Percentiles rank a stretch among this genome's conserved stretches.
Evolutionary conservation across 92 coral and sea anemone species (phyloP).

Genomic region (Zoanthus solanderi): DNA sequence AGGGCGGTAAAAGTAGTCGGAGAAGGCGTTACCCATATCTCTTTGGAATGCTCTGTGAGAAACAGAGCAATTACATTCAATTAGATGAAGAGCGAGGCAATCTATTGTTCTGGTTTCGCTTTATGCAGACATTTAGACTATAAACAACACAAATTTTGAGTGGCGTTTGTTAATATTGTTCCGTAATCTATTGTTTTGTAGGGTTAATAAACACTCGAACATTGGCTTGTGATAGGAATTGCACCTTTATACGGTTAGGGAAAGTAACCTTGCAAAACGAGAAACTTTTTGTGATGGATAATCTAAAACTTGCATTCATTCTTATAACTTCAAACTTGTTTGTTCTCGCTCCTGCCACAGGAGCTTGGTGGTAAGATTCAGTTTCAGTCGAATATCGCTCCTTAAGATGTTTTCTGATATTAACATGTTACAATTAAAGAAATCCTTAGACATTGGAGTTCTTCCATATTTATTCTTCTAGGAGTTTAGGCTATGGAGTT

Average conservation of each 20-base stretch:
- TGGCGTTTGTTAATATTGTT: conserved; percentile 72
- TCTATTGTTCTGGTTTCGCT: conserved; percentile 62
- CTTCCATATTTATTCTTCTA: not conserved
- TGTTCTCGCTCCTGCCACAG: conserved; percentile 51
- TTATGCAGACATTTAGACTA: conserved; percentile 87
- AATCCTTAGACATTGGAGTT: not conserved
- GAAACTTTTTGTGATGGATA: not conserved
- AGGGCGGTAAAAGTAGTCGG: conserved; percentile 21
- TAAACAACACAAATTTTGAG: conserved; percentile 74
- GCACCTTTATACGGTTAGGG: conserved; percentile 44
- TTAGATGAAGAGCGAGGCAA: conserved; percentile 66
- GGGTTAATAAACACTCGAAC: conserved; percentile 72
- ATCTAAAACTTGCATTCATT: conserved; percentile 12
- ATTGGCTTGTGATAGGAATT: conserved; percentile 66
- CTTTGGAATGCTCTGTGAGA: conserved; percentile 73
- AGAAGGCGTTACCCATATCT: conserved; percentile 44
- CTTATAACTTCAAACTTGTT: conserved; percentile 46
- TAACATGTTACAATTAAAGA: not conserved
- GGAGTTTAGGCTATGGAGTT: conserved; percentile 53
- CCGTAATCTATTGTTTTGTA: conserved; percentile 86
- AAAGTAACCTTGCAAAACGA: conserved; percentile 27
- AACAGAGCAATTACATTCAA: conserved; percentile 75
- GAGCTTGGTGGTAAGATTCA: conserved; percentile 79
- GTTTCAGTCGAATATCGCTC: not conserved
- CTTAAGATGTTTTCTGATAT: not conserved